A percentile compares a stretch with the other conserved stretches of the same genome.
phyloP scores from a whole-genome alignment of 2,888 invertebrate genomes.

The Tolmerus cingulatus region DNA sequence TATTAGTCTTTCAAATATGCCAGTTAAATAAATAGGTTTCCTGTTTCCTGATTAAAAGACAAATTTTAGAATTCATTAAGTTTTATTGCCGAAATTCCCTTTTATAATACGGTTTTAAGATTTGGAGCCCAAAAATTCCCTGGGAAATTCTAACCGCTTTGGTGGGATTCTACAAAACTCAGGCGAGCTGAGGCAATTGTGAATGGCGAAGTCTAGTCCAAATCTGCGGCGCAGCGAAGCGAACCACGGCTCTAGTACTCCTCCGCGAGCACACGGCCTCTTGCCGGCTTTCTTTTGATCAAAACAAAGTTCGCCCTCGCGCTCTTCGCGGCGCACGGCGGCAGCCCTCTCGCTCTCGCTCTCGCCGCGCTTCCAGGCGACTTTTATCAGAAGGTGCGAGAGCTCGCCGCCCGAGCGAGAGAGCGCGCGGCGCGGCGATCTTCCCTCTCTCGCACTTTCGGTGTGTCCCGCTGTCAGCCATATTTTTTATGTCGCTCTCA shows the following conservation, averaged over 20 bases:
- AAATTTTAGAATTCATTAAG: too few species aligned
- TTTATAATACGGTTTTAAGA: not conserved
- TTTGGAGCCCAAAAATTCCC: not conserved
- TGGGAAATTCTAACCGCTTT: not conserved
- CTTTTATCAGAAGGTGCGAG: not conserved
- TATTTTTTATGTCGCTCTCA: not conserved
- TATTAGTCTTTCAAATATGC: too few species aligned
- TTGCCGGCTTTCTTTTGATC: conserved; percentile 16
- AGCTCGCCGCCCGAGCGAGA: not conserved
- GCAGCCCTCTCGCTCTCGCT: not conserved
- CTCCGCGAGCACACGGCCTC: not conserved
- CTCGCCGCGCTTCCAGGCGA: not conserved
- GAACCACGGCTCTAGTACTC: not conserved
- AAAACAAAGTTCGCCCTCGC: not conserved
- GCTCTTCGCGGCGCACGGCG: not conserved
- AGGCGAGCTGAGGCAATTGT: not conserved
- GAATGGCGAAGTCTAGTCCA: not conserved
- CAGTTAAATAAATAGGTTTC: too few species aligned
- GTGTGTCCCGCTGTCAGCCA: conserved; percentile 2
- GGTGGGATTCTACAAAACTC: not conserved
- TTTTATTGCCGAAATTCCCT: too few species aligned
- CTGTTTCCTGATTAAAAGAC: too few species aligned
- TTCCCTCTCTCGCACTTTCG: not conserved
- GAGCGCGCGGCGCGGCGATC: not conserved
- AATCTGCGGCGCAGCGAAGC: not conserved